phyloP scores from a whole-genome alignment of 2,113 vertebrate genomes.

The Catagonus wagneri region DNA sequence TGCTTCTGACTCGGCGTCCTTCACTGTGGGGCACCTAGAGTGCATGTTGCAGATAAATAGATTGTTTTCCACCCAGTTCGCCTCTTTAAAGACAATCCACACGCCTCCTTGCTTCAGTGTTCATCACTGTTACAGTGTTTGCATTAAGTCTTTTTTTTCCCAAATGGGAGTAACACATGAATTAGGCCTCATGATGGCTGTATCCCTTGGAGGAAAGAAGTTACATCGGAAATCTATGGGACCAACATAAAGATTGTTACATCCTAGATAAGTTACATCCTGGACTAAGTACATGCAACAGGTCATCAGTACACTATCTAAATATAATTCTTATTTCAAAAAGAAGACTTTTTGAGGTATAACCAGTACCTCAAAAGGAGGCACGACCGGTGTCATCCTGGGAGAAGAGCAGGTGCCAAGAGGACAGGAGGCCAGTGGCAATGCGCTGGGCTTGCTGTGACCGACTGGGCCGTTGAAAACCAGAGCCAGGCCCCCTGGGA shows the following conservation, averaged over 20 bases:
- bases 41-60: not conserved
- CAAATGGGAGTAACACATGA: conserved; percentile 27
- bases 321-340: conserved; percentile 31
- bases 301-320: not conserved
- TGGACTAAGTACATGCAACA: not conserved
- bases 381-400: not conserved
- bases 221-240: not conserved
- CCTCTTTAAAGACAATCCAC: not conserved
- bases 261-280: no score
- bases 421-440: not conserved
- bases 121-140: not conserved
- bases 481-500: not conserved
- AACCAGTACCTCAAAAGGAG: not conserved
- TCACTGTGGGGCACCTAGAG: not conserved
- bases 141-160: not conserved
- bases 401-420: not conserved
- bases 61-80: conserved; percentile 34
- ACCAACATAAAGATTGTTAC: not conserved
- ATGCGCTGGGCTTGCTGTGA: not conserved
- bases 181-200: not conserved
- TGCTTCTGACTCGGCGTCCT: not conserved
- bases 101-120: not conserved
- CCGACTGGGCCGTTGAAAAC: not conserved
- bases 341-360: not conserved
- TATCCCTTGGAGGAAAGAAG: not conserved